These are phyloP conservation scores for Drosophila lutescens DNA, from an alignment of 2,888 invertebrate genomes.

Conservation along the genomic window DNA sequence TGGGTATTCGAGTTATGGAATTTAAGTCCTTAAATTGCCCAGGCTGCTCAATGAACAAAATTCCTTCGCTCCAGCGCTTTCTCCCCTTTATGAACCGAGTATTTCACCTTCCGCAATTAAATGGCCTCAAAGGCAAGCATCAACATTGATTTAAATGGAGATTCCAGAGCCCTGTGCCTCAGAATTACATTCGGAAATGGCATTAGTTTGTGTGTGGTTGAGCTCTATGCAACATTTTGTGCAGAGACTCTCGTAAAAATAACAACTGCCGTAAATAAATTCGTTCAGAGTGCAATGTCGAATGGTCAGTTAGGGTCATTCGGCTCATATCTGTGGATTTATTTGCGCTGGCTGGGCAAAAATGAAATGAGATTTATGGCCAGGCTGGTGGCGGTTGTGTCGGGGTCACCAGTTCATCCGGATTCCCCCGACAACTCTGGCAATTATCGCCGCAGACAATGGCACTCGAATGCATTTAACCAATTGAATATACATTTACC, in stretches of 20 bases:
- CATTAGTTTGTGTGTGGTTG: not conserved
- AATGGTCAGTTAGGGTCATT: conserved; percentile 26
- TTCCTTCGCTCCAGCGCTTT: conserved; percentile 1
- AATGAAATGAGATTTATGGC: conserved; percentile 35
- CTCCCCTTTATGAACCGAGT: not conserved
- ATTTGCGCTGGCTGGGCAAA: conserved; percentile 37
- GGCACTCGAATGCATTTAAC: conserved; percentile 46
- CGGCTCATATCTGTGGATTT: conserved; percentile 36
- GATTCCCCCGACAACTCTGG: conserved; percentile 8
- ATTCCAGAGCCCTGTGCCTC: not conserved
- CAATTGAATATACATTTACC: conserved; percentile 48
- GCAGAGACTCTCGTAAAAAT: conserved; percentile 11
- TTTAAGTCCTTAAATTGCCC: not conserved
- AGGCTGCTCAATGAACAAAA: conserved; percentile 5
- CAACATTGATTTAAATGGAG: conserved; percentile 5
- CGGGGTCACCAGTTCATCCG: conserved; percentile 8
- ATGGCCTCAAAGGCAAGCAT: conserved; percentile 19
- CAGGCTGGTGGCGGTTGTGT: not conserved
- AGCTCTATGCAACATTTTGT: conserved; percentile 4
- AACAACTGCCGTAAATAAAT: conserved; percentile 27
- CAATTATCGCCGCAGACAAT: conserved; percentile 30
- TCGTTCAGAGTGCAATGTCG: conserved; percentile 26
- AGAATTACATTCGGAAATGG: conserved; percentile 30
- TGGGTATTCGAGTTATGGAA: conserved; percentile 4
- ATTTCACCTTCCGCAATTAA: not conserved